Evolutionary conservation across 2,888 invertebrate species (phyloP).

Genomic region (Tribolium freemani): DNA sequence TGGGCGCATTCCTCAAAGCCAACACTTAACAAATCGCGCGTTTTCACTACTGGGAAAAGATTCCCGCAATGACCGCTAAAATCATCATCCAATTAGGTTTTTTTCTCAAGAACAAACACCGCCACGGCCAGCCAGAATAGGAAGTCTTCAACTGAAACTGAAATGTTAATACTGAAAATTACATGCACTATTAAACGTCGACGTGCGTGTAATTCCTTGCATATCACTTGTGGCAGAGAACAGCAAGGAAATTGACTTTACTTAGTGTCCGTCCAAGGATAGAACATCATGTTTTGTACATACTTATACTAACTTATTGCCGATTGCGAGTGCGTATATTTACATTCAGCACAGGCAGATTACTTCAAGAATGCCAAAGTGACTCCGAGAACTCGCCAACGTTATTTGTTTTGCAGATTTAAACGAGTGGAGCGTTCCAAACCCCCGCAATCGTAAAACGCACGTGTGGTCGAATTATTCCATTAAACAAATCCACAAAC

Average conservation of each 20-base stretch:
- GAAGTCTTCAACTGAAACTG: slow-evolving; percentile 19
- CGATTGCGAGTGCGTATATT: slow-evolving; percentile 20
- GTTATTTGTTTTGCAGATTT: slow-evolving; percentile 40
- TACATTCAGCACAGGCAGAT: slow-evolving; percentile 31
- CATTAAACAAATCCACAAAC: too few relatives aligned
- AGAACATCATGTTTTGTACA: slow-evolving; percentile 41
- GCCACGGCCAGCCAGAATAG: slow-evolving; percentile 23
- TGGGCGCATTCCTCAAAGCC: slow-evolving; percentile 27
- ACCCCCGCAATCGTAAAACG: neutral
- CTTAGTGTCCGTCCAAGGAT: slow-evolving; percentile 31
- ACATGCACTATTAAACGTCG: slow-evolving; percentile 36
- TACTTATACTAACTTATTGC: slow-evolving; percentile 34
- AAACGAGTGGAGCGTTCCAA: neutral
- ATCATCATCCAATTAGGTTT: slow-evolving; percentile 20
- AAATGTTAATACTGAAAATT: slow-evolving; percentile 39
- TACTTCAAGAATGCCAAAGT: slow-evolving; percentile 37
- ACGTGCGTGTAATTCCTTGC: slow-evolving; percentile 37
- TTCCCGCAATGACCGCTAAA: slow-evolving; percentile 14
- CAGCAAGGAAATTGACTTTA: slow-evolving; percentile 36
- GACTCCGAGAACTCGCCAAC: slow-evolving; percentile 35
- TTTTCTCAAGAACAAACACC: slow-evolving; percentile 24
- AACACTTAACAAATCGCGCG: slow-evolving; percentile 31
- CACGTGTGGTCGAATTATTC: neutral
- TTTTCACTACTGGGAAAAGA: slow-evolving; percentile 16
- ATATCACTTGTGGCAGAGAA: slow-evolving; percentile 32